phyloP scores from a whole-genome alignment of 2,888 invertebrate genomes.

The Cabera pusaria region DNA sequence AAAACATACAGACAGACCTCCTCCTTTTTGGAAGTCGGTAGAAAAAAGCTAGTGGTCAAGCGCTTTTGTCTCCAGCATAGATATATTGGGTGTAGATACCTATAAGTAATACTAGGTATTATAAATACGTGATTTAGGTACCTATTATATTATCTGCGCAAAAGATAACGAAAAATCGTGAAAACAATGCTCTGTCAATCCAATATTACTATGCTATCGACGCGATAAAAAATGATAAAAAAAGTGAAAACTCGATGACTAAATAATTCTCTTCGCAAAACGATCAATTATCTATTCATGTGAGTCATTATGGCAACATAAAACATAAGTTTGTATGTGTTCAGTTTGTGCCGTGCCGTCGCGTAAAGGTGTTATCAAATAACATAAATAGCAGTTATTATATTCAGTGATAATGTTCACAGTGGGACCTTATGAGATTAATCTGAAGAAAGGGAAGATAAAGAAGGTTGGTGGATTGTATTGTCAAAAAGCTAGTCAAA shows the following conservation, averaged over 20 bases:
- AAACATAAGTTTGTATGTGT: too few relatives aligned
- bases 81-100: too few relatives aligned
- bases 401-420: conserved; percentile 14
- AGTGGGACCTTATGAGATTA: conserved; percentile 18
- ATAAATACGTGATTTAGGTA: too few relatives aligned
- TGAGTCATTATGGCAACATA: conserved; percentile 26
- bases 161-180: not conserved
- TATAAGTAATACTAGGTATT: too few relatives aligned
- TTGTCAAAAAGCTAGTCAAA: too few relatives aligned
- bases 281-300: conserved; percentile 28
- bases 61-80: too few relatives aligned
- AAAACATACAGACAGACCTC: too few relatives aligned
- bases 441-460: conserved; percentile 11
- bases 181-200: conserved; percentile 8
- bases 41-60: too few relatives aligned
- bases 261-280: conserved; percentile 24
- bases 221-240: conserved; percentile 16
- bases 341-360: conserved; percentile 22
- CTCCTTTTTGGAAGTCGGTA: too few relatives aligned
- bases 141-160: too few relatives aligned
- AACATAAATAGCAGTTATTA: conserved; percentile 1
- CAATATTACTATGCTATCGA: conserved; percentile 1
- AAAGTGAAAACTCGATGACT: conserved; percentile 23
- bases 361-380: conserved; percentile 13
- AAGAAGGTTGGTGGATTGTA: conserved; percentile 13